A percentile compares a stretch with the other conserved stretches of the same genome.
Evolutionary conservation across 2,113 vertebrate genomes (phyloP).

Genomic region (Echinops telfairi): DNA sequence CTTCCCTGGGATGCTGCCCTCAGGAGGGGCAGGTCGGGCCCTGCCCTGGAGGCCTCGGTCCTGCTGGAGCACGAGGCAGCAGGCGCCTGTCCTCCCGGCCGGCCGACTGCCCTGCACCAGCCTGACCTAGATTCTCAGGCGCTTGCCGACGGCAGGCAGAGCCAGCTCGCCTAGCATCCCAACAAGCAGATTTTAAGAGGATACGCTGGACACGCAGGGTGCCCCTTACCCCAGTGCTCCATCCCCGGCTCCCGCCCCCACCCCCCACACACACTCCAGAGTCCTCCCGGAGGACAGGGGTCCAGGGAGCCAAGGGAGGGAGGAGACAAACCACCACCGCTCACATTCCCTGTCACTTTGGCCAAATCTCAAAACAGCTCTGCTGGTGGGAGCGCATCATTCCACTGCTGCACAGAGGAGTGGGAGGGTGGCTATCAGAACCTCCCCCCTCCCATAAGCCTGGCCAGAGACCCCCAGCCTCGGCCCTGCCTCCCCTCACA

Average conservation of each 20-base stretch:
- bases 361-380: neutral
- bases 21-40: neutral
- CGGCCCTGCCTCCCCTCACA: neutral
- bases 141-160: neutral
- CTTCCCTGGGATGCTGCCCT: neutral
- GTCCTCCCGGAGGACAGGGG: neutral
- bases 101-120: neutral
- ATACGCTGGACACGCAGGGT: neutral
- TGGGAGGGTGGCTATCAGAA: neutral
- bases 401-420: neutral
- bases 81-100: neutral
- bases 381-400: too few species aligned
- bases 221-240: neutral
- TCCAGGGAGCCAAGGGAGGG: neutral
- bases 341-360: neutral
- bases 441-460: neutral
- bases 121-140: conserved; percentile 72
- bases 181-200: conserved; percentile 5
- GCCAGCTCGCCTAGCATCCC: neutral
- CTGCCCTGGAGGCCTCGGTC: neutral
- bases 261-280: too few species aligned
- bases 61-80: neutral
- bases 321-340: too few species aligned
- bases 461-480: neutral
- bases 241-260: neutral